Conservation (phyloP, 2,113 vertebrate genomes). For the Toxostoma redivivum region DNA sequence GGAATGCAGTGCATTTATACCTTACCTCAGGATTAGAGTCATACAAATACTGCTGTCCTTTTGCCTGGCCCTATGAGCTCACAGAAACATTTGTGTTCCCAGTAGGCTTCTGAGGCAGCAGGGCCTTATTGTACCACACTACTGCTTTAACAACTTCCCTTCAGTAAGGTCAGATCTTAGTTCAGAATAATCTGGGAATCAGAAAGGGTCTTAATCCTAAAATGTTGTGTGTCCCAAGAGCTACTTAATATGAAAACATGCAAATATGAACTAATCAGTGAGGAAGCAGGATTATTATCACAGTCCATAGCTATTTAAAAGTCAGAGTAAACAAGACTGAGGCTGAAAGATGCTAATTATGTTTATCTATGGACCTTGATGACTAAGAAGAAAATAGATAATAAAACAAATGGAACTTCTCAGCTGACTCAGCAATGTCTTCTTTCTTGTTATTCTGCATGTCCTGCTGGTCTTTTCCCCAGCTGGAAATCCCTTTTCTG, state of each 20-base stretch:
- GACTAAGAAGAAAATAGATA: not conserved
- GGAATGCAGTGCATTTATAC: not conserved
- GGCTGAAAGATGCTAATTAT: not conserved
- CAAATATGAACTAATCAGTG: not conserved
- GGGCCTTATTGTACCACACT: not conserved
- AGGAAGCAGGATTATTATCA: not conserved
- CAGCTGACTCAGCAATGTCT: not conserved
- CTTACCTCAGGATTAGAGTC: not conserved
- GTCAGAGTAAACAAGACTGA: not conserved
- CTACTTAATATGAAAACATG: not conserved
- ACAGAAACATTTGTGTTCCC: not conserved
- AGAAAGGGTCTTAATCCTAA: not conserved
- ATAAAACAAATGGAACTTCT: not conserved
- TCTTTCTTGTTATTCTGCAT: not conserved
- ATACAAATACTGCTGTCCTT: not conserved
- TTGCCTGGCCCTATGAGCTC: not conserved
- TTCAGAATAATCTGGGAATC: not conserved
- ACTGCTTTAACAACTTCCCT: not conserved
- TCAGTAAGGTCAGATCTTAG: not conserved
- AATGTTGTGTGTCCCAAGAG: not conserved
- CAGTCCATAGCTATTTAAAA: not conserved
- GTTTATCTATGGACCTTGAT: not conserved
- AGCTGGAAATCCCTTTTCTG: not conserved
- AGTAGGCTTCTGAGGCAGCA: not conserved
- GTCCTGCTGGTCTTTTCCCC: fast-evolving